These are phyloP conservation scores for Lochmaea capreae DNA, from an alignment of 2,888 invertebrate species.

Conservation along the genomic window DNA sequence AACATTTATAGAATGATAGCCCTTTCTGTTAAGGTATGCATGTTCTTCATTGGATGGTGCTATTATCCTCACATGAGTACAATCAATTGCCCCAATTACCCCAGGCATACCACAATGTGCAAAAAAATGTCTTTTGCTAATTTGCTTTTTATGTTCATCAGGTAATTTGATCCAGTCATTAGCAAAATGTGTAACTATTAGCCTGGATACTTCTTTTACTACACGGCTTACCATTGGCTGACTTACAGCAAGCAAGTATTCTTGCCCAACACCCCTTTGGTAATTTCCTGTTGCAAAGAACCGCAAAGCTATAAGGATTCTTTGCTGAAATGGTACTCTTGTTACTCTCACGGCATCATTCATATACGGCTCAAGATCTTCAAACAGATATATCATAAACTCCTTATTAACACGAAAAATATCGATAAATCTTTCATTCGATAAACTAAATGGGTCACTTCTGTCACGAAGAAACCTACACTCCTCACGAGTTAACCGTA, in stretches of 20 bases:
- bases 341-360: not conserved
- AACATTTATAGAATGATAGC: slow-evolving; percentile 35
- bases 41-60: slow-evolving; percentile 30
- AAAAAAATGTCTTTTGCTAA: too few species aligned
- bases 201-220: not conserved
- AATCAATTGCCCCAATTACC: slow-evolving; percentile 21
- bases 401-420: not conserved
- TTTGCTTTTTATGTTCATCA: too few species aligned
- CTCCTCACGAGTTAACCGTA: not conserved
- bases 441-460: not conserved
- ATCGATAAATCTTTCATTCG: not conserved
- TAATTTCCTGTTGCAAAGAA: not conserved
- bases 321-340: not conserved
- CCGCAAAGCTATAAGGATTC: not conserved
- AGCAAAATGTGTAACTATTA: not conserved
- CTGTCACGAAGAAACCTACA: not conserved
- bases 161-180: not conserved
- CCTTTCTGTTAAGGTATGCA: slow-evolving; percentile 35
- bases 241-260: too few species aligned
- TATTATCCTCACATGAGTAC: slow-evolving; percentile 13
- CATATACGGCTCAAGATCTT: not conserved
- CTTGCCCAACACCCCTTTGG: too few species aligned
- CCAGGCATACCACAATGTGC: slow-evolving; percentile 7
- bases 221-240: too few species aligned
- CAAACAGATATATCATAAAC: not conserved